Evolutionary conservation across 2,888 invertebrate genomes (phyloP).

Genomic region (Euzophera pinguis): DNA sequence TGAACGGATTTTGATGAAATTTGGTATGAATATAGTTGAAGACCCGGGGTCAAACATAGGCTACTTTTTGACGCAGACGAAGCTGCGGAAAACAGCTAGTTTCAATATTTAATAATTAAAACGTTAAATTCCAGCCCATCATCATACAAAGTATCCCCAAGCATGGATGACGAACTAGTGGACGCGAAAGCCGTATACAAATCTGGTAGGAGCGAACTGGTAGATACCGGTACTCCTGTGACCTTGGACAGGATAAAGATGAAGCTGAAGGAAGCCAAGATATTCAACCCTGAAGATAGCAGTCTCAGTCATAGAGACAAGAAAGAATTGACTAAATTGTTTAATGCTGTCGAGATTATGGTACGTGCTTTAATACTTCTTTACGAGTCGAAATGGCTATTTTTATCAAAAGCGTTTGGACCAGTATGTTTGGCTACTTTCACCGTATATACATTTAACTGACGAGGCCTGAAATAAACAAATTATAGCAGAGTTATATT

Average conservation of each 20-base stretch:
- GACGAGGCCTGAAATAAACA: too few species aligned
- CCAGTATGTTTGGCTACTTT: too few species aligned
- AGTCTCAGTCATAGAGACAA: conserved; percentile 43
- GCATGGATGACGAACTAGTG: conserved; percentile 5
- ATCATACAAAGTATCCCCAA: conserved; percentile 14
- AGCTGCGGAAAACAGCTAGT: too few species aligned
- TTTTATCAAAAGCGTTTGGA: too few species aligned
- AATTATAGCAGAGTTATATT: too few species aligned
- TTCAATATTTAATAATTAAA: too few species aligned
- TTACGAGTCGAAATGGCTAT: too few species aligned
- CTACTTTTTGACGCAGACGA: too few species aligned
- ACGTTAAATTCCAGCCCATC: conserved; percentile 29
- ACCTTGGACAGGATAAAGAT: conserved; percentile 51
- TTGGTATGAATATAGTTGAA: too few species aligned
- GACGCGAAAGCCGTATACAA: conserved; percentile 46
- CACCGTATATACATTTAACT: too few species aligned
- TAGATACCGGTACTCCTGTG: conserved; percentile 38
- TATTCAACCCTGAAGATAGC: conserved; percentile 45
- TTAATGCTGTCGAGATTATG: conserved; percentile 62
- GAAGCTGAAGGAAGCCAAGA: conserved; percentile 48
- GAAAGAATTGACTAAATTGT: conserved; percentile 56
- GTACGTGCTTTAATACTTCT: conserved; percentile 39
- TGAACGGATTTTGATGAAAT: too few species aligned
- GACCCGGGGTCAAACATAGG: too few species aligned
- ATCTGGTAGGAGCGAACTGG: conserved; percentile 40